Percentiles rank a stretch among this genome's conserved stretches.
phyloP scores from a whole-genome alignment of 2,113 vertebrate species.

The Carollia perspicillata region DNA sequence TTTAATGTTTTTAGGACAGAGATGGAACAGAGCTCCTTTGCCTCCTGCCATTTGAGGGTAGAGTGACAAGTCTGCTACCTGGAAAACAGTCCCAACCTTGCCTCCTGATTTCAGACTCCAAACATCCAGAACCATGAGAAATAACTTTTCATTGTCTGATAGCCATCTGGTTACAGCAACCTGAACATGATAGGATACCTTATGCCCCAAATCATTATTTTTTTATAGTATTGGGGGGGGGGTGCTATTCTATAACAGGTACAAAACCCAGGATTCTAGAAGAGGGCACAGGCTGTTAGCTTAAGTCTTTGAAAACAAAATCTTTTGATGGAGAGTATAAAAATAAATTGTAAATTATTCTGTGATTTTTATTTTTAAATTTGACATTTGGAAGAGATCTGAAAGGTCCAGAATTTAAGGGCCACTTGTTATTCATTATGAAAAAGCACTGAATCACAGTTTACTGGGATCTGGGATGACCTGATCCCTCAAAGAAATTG shows the following conservation, averaged over 20 bases:
- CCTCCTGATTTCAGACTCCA: neutral
- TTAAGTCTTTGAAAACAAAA: neutral
- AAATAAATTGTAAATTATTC: neutral
- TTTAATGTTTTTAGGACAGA: neutral
- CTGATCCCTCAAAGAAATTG: slow-evolving; percentile 1
- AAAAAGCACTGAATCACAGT: neutral
- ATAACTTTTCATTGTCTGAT: neutral
- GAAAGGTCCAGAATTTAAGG: neutral
- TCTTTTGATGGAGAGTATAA: neutral
- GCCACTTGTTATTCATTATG: neutral
- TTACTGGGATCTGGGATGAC: neutral
- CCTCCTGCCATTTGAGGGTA: neutral
- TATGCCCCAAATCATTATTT: neutral
- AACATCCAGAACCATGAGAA: neutral
- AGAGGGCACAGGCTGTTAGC: neutral
- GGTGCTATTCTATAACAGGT: neutral
- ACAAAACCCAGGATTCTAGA: neutral
- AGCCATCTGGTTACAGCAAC: neutral
- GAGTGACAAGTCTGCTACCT: neutral
- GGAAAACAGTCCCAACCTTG: neutral
- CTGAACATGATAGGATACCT: neutral
- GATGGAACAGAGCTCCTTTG: neutral
- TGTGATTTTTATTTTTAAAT: slow-evolving; percentile 7
- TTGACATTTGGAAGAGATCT: neutral
- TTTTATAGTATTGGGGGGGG: neutral